phyloP scores from a whole-genome alignment of 2,113 vertebrate genomes.

The Gymnogyps californianus region DNA sequence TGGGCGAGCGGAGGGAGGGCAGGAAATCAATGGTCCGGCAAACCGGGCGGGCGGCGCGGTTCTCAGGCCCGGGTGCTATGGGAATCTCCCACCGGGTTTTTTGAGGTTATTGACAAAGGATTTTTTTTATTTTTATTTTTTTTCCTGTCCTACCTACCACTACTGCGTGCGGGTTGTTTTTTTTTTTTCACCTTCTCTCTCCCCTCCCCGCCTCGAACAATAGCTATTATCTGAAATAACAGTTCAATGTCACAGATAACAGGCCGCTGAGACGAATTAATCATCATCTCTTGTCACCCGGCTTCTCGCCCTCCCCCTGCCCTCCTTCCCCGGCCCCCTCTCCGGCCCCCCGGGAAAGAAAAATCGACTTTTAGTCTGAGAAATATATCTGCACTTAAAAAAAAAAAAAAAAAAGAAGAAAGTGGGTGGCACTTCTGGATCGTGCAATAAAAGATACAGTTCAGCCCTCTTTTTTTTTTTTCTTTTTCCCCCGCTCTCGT shows the following conservation, averaged over 20 bases:
- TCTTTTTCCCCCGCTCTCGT: not conserved
- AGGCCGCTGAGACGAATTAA: conserved; percentile 84
- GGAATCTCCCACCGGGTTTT: conserved; percentile 82
- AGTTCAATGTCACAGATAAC: conserved; percentile 94
- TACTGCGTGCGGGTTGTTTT: conserved; percentile 54
- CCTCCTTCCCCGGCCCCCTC: not conserved
- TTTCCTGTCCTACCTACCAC: conserved; percentile 81
- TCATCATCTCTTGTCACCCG: conserved; percentile 85
- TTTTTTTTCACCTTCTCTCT: conserved; percentile 9
- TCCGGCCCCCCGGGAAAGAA: not conserved
- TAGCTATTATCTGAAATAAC: conserved; percentile 91
- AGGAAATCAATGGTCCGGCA: conserved; percentile 87
- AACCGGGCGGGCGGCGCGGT: conserved; percentile 79
- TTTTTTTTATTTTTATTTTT: not conserved
- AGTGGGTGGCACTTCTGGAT: conserved; percentile 8
- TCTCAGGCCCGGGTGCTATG: conserved; percentile 84
- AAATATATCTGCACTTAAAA: not conserved
- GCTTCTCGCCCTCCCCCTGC: conserved; percentile 52
- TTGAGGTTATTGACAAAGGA: conserved; percentile 84
- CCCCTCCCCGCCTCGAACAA: conserved; percentile 78
- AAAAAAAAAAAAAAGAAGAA: not conserved
- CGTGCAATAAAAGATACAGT: not conserved
- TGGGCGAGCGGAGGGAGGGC: conserved; percentile 85
- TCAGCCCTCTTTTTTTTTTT: not conserved
- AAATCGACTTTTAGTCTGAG: conserved; percentile 42